phyloP scores from a whole-genome alignment of 2,888 invertebrate genomes.

The Nomada flava region DNA sequence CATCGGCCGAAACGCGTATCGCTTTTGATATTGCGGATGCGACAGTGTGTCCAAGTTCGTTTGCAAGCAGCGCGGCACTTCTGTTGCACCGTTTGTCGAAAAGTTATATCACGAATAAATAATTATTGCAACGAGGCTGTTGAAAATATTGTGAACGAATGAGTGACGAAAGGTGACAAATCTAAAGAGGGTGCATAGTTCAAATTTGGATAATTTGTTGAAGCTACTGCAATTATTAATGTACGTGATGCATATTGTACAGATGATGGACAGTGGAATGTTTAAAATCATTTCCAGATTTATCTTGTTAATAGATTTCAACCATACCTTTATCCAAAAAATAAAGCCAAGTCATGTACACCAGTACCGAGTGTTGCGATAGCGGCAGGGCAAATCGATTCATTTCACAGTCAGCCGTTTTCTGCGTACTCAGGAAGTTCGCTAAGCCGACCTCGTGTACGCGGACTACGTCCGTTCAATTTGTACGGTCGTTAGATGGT shows the following conservation, averaged over 20 bases:
- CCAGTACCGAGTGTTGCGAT: conserved; percentile 14
- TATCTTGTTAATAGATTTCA: too few relatives aligned
- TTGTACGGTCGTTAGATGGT: conserved; percentile 58
- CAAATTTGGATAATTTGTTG: too few relatives aligned
- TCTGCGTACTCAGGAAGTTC: conserved; percentile 53
- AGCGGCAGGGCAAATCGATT: conserved; percentile 50
- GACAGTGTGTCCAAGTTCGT: conserved; percentile 17
- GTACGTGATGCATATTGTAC: too few relatives aligned
- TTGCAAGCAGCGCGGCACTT: not conserved
- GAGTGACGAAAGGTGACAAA: not conserved
- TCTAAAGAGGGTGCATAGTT: too few relatives aligned
- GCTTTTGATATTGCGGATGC: conserved; percentile 36
- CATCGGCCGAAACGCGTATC: conserved; percentile 37
- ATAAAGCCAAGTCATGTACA: not conserved
- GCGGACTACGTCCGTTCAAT: conserved; percentile 53
- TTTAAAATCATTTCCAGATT: too few relatives aligned
- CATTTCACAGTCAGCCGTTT: conserved; percentile 45
- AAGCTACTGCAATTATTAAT: too few relatives aligned
- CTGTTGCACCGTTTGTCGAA: not conserved
- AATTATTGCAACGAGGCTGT: too few relatives aligned
- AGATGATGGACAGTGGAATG: too few relatives aligned
- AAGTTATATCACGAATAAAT: too few relatives aligned
- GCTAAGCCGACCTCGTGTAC: conserved; percentile 37
- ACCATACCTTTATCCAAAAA: too few relatives aligned
- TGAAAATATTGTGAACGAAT: not conserved